Percentiles rank a stretch among this genome's conserved stretches.
Conservation (phyloP, 2,888 invertebrate species). For the Drosophila helvetica region DNA sequence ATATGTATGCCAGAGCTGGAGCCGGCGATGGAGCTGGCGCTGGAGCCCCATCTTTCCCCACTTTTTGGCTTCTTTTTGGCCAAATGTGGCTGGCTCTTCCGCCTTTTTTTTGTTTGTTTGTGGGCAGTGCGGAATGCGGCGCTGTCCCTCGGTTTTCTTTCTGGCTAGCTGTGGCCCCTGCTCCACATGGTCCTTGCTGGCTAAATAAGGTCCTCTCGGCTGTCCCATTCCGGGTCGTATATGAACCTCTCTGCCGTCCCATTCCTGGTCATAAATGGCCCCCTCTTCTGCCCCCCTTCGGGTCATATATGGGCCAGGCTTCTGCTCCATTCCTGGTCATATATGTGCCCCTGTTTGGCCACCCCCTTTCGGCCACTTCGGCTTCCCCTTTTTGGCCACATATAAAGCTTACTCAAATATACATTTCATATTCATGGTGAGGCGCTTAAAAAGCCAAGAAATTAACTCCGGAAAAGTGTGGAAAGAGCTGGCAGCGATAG, state of each 20-base stretch:
- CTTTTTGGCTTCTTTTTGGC: neutral
- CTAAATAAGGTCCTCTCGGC: neutral
- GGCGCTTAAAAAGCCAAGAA: conserved; percentile 76
- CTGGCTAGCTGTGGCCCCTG: neutral
- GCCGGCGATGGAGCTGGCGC: neutral
- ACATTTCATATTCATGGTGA: conserved; percentile 77
- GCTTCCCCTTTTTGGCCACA: conserved; percentile 56
- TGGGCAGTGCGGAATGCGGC: no score
- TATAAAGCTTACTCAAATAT: conserved; percentile 74
- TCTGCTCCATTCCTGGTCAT: neutral
- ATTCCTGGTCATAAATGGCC: neutral
- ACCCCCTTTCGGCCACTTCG: neutral
- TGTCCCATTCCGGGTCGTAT: neutral
- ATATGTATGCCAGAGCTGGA: conserved; percentile 63
- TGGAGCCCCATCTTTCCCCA: no score
- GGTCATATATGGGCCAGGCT: neutral
- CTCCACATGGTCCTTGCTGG: no score
- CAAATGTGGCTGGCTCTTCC: neutral
- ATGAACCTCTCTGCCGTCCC: no score
- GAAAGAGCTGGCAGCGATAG: conserved; percentile 1
- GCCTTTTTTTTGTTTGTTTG: neutral
- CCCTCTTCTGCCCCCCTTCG: neutral
- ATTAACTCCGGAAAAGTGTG: conserved; percentile 62
- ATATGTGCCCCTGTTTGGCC: no score
- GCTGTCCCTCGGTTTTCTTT: no score